Evolutionary conservation across 1,140 invertebrate genomes (phyloP), one percentile per base, ranked within the genome.

Genomic region (Mycetomoellerius zeteki): DNA sequence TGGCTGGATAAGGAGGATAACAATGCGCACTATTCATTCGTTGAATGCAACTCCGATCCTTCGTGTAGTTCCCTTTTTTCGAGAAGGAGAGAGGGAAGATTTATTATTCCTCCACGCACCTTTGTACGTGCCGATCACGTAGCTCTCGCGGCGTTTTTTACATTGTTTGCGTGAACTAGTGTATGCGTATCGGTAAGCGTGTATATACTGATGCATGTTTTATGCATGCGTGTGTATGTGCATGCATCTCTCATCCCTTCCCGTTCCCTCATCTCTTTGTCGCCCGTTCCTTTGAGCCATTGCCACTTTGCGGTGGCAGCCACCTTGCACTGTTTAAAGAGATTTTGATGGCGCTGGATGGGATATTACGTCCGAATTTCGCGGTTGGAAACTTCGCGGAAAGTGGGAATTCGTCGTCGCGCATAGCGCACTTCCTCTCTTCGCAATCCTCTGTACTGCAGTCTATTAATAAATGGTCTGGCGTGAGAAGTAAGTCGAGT

Each of bases 21-120:
- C 90, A 91, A 91, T 91, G 91, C 90, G 71, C 21, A 24, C 90
- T 88, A 88, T 91, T 91, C 86, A 86, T 76, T 62, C 80, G 71
- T 85, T 90, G 77, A 91, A 91, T 90, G 72, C 58, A 64, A 62
- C 47, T 89, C 72, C 72, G 73, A 78, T 54, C 73, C 58, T 81
- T 56, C 54, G 14, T 64, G 30, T 50, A 50, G 58, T 37, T 52
- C 77, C 24, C 60, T 85, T 90, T 77, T 71, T 75, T 50, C 16
- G 10, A 24, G 30, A 16, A 69, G 24, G 52, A 54, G 72, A 14
- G 33, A 50, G 75, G 43, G 24, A 72, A 78, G 73, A 85, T 78
- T 85, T 85, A 85, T 85, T 78, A 78, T 78, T 30, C 72, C 47
- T 54, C 60, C 16, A 78, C 33, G 33, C 33, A 67, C 73, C 73